Base-by-base conservation (phyloP, 2,888 invertebrate species). In the Parasteatoda lunata region DNA sequence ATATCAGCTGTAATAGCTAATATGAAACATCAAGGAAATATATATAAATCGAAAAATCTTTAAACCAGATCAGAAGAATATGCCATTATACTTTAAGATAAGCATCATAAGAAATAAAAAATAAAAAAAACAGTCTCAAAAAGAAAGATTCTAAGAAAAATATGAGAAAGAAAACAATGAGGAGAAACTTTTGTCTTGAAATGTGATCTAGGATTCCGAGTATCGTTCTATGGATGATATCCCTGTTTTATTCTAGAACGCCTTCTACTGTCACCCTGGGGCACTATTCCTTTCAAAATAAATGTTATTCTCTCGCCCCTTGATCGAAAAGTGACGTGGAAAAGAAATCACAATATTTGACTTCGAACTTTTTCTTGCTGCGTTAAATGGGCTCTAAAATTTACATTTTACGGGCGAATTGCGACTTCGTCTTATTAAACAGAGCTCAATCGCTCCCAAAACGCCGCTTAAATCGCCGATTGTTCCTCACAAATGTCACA, bases 311-410 rank as follows among this genome's bases (percentile, higher is more conserved):
- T 65, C 69, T 69, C 70, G 49, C 15, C 51, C 30, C 15, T 68
- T 64, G 70, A 82, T 82, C 82, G 82, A 64, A 69, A 76, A 65
- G 70, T 70, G 82, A 82, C 82, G 76, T 7, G 76, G 76, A 65
- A 82, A 82, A 82, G 82, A 82, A 82, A 82, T 82, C 82, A 76
- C 82, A 82, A 82, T 82, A 77, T 82, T 82, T 82, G 76, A 68
- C 69, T 77, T 70, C 69, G 52, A 66, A 51, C 70, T 65, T 64
- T 47, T 70, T 45, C 59, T 68, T 70, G 69, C 59, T 45, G 49
- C 76, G 69, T 82, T 82, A 82, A 82, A 82, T 82, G 82, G 82
- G 76, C 76, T 82, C 75, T 82, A 76, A 82, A 82, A 82, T 82
- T 82, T 82, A 82, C 82, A 82, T 82, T 82, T 82, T 82, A 82